Evolutionary conservation across 2,888 invertebrate species (phyloP), one percentile per base, ranked within the genome.

Genomic region (Panopea generosa): DNA sequence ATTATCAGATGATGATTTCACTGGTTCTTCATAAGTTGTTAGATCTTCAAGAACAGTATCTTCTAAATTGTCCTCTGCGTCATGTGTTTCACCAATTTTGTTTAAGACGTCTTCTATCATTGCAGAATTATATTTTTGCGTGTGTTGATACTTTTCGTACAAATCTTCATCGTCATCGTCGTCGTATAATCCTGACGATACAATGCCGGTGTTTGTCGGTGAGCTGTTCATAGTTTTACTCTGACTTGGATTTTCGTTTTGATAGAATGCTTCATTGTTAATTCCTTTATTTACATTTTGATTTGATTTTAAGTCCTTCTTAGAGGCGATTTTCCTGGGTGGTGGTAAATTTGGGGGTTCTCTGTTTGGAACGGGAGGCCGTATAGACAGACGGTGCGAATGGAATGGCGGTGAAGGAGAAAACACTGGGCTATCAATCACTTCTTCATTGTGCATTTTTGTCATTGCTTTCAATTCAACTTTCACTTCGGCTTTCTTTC

Each of bases 341-440:
- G 33, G 11, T 55, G 27, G 16, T 7, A 24, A 22, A 22, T 22
- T 22, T n/a, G 56, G 2, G 1, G 56, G 33, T 1, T 4, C 9
- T 7, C 33, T 33, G 4, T 33, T 11, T 33, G 33, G 33, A 33
- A 33, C 33, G 11, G 33, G 33, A 33, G 33, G 33, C n/a, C n/a
- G n/a, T n/a, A n/a, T n/a, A n/a, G n/a, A n/a, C n/a, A n/a, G n/a
- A n/a, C n/a, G n/a, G n/a, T n/a, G n/a, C n/a, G n/a, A n/a, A n/a
- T n/a, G n/a, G n/a, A n/a, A n/a, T 33, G 33, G 33, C 11, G 33
- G 4, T 33, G 33, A 7, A 11, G 33, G 33, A 33, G 4, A 11
- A 16, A 50, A 52, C 50, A 52, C 49, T 1, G 62, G 62, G 22
- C 62, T 62, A 38, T 62, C 50, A 38, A 62, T 52, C 40, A 49